A percentile compares a stretch with the other conserved stretches of the same genome.
Evolutionary conservation across 2,113 vertebrate genomes (phyloP).

Genomic region (Willisornis vidua): DNA sequence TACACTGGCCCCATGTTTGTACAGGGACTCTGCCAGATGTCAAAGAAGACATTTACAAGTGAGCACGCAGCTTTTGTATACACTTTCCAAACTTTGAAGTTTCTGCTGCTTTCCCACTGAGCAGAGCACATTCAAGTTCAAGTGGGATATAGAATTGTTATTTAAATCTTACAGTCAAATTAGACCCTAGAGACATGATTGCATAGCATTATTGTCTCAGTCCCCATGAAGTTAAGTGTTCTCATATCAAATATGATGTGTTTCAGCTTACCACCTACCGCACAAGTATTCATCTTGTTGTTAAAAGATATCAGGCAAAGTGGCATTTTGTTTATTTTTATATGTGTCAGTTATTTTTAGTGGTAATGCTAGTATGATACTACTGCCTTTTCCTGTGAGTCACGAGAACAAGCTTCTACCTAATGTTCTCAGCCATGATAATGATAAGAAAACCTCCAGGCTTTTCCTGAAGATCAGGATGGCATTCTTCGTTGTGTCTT

Average conservation of each 20-base stretch:
- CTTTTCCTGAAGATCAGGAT: neutral
- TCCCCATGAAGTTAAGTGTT: constrained; percentile 33
- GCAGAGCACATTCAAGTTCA: constrained; percentile 21
- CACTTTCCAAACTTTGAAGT: neutral
- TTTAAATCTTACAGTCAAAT: constrained; percentile 38
- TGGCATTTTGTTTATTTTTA: constrained; percentile 22
- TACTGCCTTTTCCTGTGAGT: neutral
- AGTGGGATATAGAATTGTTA: neutral
- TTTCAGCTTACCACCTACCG: constrained; percentile 11
- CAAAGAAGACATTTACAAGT: neutral
- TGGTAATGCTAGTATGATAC: neutral
- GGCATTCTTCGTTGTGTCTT: neutral
- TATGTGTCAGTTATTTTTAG: neutral
- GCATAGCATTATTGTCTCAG: neutral
- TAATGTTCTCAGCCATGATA: neutral
- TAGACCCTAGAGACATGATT: constrained; percentile 34
- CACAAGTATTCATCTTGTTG: constrained; percentile 15
- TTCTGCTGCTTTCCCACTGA: neutral
- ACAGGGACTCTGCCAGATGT: neutral
- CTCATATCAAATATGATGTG: constrained; percentile 25
- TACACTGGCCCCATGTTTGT: neutral
- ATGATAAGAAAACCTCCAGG: neutral
- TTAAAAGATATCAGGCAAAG: constrained; percentile 22
- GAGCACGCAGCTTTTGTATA: neutral
- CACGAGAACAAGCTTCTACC: neutral